Conservation (phyloP, 1,140 invertebrate species). For the Anastatus disparis region DNA sequence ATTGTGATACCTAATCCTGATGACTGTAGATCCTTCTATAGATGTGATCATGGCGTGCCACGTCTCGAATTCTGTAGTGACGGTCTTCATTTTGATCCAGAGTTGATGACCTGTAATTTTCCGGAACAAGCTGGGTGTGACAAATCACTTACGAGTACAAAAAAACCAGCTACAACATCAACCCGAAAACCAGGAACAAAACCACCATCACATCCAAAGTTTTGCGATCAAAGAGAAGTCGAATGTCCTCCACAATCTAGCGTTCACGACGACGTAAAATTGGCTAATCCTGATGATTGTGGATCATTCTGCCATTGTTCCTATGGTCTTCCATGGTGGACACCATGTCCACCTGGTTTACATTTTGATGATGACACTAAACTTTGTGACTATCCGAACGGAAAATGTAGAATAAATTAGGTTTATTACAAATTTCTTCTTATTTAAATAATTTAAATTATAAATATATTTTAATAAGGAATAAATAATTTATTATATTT, state of each 20-base stretch:
- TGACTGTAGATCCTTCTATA: neutral
- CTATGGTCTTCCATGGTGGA: neutral
- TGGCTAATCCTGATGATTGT: neutral
- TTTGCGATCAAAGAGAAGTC: too few species aligned
- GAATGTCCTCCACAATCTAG: neutral
- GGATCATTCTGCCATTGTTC: neutral
- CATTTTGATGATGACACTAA: neutral
- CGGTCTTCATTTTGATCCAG: neutral
- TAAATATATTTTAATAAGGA: too few species aligned
- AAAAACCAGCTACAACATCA: too few species aligned
- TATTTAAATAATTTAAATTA: too few species aligned
- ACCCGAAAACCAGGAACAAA: too few species aligned
- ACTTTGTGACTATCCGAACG: neutral
- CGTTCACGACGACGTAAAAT: neutral
- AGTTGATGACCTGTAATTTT: neutral
- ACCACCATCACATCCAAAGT: too few species aligned
- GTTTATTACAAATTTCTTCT: too few species aligned
- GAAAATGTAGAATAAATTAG: neutral
- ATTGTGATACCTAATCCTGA: neutral
- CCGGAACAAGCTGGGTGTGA: neutral
- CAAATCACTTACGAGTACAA: too few species aligned
- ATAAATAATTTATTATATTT: too few species aligned
- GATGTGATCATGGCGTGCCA: neutral
- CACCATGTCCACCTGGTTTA: neutral
- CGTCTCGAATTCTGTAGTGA: neutral